Evolutionary conservation across 2,888 invertebrate species (phyloP).

Genomic region (Automeris io): DNA sequence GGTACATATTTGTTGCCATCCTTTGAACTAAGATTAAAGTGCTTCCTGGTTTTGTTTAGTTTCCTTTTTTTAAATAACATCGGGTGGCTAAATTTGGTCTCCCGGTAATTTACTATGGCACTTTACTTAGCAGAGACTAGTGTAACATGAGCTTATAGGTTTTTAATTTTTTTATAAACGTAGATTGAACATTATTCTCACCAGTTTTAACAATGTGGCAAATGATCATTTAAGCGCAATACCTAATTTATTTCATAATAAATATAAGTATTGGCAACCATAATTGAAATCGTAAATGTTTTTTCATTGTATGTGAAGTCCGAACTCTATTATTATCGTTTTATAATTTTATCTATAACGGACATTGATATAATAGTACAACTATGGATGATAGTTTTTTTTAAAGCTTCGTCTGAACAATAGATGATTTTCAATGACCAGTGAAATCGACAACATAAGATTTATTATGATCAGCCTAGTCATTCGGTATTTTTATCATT

Average conservation of each 20-base stretch:
- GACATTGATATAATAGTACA: slow-evolving; percentile 41
- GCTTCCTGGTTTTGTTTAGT: neutral
- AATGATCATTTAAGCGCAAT: no score
- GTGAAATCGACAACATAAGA: slow-evolving; percentile 30
- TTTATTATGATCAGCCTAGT: slow-evolving; percentile 19
- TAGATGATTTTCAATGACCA: slow-evolving; percentile 37
- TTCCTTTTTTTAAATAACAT: neutral
- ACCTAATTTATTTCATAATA: no score
- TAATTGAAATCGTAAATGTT: slow-evolving; percentile 24
- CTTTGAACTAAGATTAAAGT: slow-evolving; percentile 4
- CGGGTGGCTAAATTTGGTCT: neutral
- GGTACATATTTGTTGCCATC: neutral
- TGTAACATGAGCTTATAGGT: no score
- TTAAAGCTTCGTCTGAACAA: slow-evolving; percentile 40
- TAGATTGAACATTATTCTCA: no score
- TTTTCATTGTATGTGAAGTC: no score
- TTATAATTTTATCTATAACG: slow-evolving; percentile 26
- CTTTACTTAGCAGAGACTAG: no score
- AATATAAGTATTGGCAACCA: slow-evolving; percentile 11
- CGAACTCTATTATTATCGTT: slow-evolving; percentile 23
- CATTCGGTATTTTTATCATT: neutral
- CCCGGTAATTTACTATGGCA: neutral
- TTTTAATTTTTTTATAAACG: no score
- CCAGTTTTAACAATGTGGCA: no score
- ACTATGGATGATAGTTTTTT: slow-evolving; percentile 39